Conservation (phyloP, 2,113 vertebrate genomes). For the Tautogolabrus adspersus region DNA sequence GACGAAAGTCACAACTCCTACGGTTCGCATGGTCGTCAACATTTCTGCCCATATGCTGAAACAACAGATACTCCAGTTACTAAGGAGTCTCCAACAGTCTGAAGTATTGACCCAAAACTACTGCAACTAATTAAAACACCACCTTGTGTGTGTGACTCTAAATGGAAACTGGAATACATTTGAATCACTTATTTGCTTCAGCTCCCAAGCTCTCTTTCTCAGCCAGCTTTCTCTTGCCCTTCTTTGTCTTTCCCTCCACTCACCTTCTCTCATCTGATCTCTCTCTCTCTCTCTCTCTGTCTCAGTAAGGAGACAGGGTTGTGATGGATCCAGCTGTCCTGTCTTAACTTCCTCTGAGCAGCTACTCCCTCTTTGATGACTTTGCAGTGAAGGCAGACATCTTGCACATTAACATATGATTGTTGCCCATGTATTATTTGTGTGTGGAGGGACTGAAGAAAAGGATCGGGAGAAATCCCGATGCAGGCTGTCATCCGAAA, state of each 20-base stretch:
- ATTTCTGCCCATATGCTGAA: slow-evolving; percentile 11
- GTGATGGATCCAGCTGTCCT: slow-evolving; percentile 80
- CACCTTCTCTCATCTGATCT: slow-evolving; percentile 66
- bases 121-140: slow-evolving; percentile 62
- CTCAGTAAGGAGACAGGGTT: slow-evolving; percentile 69
- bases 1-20: not conserved
- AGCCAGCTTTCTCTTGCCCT: slow-evolving; percentile 33
- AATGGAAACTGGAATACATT: slow-evolving; percentile 61
- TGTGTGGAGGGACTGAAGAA: slow-evolving; percentile 59
- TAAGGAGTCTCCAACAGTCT: slow-evolving; percentile 27
- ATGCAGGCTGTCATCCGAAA: slow-evolving; percentile 68
- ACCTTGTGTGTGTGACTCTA: slow-evolving; percentile 46
- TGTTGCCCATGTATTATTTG: slow-evolving; percentile 79
- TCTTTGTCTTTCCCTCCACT: slow-evolving; percentile 52
- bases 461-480: slow-evolving; percentile 65
- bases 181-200: slow-evolving; percentile 52
- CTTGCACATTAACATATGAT: slow-evolving; percentile 80
- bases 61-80: not conserved
- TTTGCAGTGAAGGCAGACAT: slow-evolving; percentile 75
- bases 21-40: not conserved
- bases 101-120: slow-evolving; percentile 59
- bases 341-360: slow-evolving; percentile 74
- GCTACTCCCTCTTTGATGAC: slow-evolving; percentile 72
- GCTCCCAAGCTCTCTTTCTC: slow-evolving; percentile 32
- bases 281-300: slow-evolving; percentile 34